These are phyloP conservation scores for Crocallis elinguaria DNA, from an alignment of 2,888 invertebrate genomes.

Conservation along the genomic window DNA sequence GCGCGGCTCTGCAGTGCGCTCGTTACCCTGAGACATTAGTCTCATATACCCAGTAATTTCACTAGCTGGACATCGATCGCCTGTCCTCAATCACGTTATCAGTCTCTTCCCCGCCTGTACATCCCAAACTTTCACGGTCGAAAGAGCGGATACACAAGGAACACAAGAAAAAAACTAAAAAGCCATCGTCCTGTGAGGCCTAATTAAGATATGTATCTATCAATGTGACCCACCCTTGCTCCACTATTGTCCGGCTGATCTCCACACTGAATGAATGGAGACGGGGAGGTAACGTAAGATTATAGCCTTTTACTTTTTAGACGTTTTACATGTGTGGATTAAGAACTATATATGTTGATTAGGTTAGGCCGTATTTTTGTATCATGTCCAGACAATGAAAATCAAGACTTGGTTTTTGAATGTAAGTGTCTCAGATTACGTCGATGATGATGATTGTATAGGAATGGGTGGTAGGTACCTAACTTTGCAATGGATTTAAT, in stretches of 20 bases:
- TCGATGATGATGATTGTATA: too few species aligned
- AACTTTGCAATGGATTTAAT: too few species aligned
- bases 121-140: slow-evolving; percentile 61
- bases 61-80: not conserved
- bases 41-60: too few species aligned
- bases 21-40: too few species aligned
- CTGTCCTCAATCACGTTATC: slow-evolving; percentile 20
- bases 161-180: slow-evolving; percentile 63
- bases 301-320: slow-evolving; percentile 19
- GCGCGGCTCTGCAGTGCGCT: too few species aligned
- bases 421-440: not conserved
- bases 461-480: too few species aligned
- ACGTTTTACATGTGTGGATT: slow-evolving; percentile 16
- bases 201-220: slow-evolving; percentile 85
- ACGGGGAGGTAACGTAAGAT: slow-evolving; percentile 24
- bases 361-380: slow-evolving; percentile 15
- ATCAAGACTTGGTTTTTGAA: too few species aligned
- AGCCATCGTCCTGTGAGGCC: slow-evolving; percentile 79
- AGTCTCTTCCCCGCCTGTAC: slow-evolving; percentile 12
- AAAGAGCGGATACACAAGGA: slow-evolving; percentile 38
- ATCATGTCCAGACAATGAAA: too few species aligned
- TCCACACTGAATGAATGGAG: slow-evolving; percentile 28
- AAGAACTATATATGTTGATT: slow-evolving; percentile 24
- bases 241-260: slow-evolving; percentile 64
- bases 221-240: slow-evolving; percentile 74